These are phyloP conservation scores for Decapterus maruadsi DNA, from an alignment of 2,797 vertebrate species.

Conservation along the genomic window DNA sequence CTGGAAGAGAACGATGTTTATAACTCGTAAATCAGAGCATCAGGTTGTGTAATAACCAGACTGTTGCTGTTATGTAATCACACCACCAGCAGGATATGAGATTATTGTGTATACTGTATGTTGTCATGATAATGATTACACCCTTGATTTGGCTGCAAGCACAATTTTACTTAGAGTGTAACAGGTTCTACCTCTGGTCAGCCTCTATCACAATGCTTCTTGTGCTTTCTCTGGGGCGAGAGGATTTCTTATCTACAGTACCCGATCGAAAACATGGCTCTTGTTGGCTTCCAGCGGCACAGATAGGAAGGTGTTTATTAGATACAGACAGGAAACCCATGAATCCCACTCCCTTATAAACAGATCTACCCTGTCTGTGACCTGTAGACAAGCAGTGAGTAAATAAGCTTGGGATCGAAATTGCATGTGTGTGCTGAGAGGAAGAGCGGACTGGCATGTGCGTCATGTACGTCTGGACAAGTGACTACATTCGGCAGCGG, in stretches of 20 bases:
- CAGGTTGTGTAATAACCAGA: conserved; percentile 47
- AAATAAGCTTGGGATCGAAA: conserved; percentile 69
- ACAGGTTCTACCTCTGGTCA: conserved; percentile 29
- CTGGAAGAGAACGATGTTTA: conserved; percentile 7
- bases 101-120: conserved; percentile 46
- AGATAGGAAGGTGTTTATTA: conserved; percentile 75
- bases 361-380: conserved; percentile 42
- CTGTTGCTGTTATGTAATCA: conserved; percentile 42
- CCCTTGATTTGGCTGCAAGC: conserved; percentile 7
- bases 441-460: conserved; percentile 14
- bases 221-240: conserved; percentile 57
- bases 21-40: conserved; percentile 38
- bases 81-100: conserved; percentile 28
- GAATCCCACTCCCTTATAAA: conserved; percentile 65
- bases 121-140: conserved; percentile 35
- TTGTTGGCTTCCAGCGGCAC: conserved; percentile 63
- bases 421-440: conserved; percentile 9
- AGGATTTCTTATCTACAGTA: conserved; percentile 66
- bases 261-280: conserved; percentile 68
- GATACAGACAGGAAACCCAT: conserved; percentile 57
- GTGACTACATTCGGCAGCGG: conserved; percentile 35
- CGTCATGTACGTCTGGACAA: conserved; percentile 27
- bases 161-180: conserved; percentile 17
- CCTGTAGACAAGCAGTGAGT: conserved; percentile 67
- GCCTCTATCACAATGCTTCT: conserved; percentile 32